Conservation (phyloP, 1,140 invertebrate species). For the Leptopilina clavipes region DNA sequence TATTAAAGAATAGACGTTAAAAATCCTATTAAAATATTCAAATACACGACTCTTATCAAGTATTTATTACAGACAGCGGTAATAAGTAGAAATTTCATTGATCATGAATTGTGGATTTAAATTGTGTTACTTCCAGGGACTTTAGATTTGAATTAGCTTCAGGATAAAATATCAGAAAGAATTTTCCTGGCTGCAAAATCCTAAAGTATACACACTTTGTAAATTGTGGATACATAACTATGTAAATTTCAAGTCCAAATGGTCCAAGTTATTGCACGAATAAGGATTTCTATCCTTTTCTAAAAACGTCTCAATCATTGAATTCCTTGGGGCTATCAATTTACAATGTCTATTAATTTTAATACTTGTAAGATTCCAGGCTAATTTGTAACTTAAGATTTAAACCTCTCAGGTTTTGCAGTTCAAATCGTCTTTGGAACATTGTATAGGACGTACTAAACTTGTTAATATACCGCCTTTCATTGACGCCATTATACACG, state of each 20-base stretch:
- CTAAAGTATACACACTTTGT: neutral
- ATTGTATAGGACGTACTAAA: neutral
- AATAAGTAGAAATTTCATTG: constrained; percentile 7
- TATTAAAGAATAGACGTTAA: neutral
- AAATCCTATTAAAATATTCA: neutral
- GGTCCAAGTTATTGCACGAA: neutral
- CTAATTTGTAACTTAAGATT: constrained; percentile 17
- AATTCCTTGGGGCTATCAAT: neutral
- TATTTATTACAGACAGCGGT: neutral
- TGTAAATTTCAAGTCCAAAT: neutral
- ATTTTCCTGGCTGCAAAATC: neutral
- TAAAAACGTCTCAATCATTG: constrained; percentile 20
- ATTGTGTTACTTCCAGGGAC: neutral
- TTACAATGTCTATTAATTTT: neutral
- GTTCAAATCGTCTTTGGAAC: neutral
- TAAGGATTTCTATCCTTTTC: constrained; percentile 2
- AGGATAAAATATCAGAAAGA: constrained; percentile 2
- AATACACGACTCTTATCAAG: neutral
- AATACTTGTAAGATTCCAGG: neutral
- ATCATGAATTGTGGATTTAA: neutral
- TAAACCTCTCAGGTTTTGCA: neutral
- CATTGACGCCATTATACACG: constrained; percentile 16
- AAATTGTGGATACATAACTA: neutral
- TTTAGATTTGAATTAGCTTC: neutral
- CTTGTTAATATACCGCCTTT: constrained; percentile 15